These are phyloP conservation scores for Oreochromis grahami DNA, from an alignment of 2,797 vertebrate genomes.

Conservation along the genomic window DNA sequence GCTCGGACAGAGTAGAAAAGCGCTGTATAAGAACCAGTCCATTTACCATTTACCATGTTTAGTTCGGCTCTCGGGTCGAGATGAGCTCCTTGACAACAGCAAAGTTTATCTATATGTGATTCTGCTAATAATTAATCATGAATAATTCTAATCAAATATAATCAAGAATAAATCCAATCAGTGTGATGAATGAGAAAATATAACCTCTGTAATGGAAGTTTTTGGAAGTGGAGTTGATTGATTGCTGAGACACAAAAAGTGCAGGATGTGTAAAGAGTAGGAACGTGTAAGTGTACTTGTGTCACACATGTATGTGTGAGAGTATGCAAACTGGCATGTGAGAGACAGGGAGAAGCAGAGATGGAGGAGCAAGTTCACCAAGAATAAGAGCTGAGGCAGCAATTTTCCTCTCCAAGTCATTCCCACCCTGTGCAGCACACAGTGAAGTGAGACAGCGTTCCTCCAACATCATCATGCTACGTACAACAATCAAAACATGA, in stretches of 20 bases:
- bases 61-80: not conserved
- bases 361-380: not conserved
- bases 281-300: fast-evolving
- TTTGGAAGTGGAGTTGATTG: not conserved
- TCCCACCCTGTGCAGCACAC: not conserved
- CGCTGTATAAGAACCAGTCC: too few relatives aligned
- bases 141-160: not conserved
- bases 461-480: not conserved
- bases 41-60: too few relatives aligned
- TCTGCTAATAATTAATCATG: not conserved
- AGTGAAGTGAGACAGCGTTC: not conserved
- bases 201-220: not conserved
- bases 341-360: too few relatives aligned
- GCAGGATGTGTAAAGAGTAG: not conserved
- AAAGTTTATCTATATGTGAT: not conserved
- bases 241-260: not conserved
- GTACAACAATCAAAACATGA: not conserved
- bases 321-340: not conserved
- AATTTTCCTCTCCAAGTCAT: not conserved
- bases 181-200: not conserved
- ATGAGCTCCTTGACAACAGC: not conserved
- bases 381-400: not conserved
- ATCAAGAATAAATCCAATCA: not conserved
- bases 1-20: too few relatives aligned
- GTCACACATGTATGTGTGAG: not conserved